Evolutionary conservation across 2,888 invertebrate genomes (phyloP), one percentile per base, ranked within the genome.

Genomic region (Polyommatus iphigenia): DNA sequence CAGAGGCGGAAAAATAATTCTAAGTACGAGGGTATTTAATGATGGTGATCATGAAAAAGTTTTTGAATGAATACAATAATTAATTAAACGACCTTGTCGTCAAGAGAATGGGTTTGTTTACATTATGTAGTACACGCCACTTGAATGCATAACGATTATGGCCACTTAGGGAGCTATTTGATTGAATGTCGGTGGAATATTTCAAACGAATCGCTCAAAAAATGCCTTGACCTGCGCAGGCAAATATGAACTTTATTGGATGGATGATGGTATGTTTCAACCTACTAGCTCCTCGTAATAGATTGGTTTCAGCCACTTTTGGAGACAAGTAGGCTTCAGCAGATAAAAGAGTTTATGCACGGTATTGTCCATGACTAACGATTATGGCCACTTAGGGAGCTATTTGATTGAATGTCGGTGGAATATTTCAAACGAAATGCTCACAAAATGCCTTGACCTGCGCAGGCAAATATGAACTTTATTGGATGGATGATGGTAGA

Each of bases 41-140:
- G 59, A 59, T 59, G 59, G 15, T 59, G 59, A 59, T 59, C n/a
- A 62, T 62, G 24, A 62, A 8, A 4, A 62, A 62, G 24, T 24
- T 20, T 62, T 62, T 62, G 62, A 24, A 62, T 62, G 62, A 62
- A 59, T 24, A 50, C 50, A 50, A 62, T 62, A 24, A 62, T 13
- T 24, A 62, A 62, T 62, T 0, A 62, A 24, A 24, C 20, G 24
- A 62, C 62, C 62, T 62, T 24, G 62, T 24, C 4, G 62, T 24
- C 62, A 24, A 62, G 24, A 13, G 62, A 62, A 62, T 62, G 62
- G 62, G 62, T 62, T 62, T 62, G 62, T 62, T 62, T 62, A 62
- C 13, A 62, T 59, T 59, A 20, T 46, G 62, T 62, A 62, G 62
- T 62, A 62, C 62, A 62, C 24, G 62, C 62, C 62, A 62, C 62